A percentile compares a stretch with the other conserved stretches of the same genome.
Conservation (phyloP, 2,888 invertebrate species). For the Lasiommata megera region DNA sequence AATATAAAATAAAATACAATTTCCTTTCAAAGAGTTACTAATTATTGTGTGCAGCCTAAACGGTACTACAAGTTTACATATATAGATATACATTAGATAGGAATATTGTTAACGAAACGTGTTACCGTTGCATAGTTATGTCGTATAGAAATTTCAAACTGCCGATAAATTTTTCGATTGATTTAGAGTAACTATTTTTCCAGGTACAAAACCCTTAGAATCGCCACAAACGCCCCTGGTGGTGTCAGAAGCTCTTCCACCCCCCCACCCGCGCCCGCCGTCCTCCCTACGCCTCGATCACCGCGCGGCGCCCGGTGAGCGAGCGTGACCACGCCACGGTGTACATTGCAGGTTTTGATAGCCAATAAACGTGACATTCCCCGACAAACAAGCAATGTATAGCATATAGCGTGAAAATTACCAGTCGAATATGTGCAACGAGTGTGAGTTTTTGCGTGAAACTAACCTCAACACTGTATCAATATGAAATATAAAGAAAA, state of each 20-base stretch:
- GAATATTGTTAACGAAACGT: no score
- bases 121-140: no score
- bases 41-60: no score
- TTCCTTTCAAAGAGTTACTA: no score
- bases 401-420: constrained; percentile 18
- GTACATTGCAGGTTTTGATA: constrained; percentile 68
- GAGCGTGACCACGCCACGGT: constrained; percentile 67
- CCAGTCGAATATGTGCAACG: constrained; percentile 13
- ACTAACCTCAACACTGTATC: not conserved
- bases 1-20: no score
- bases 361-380: constrained; percentile 60
- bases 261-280: constrained; percentile 73
- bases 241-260: constrained; percentile 72
- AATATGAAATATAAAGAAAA: no score
- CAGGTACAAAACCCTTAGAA: constrained; percentile 88
- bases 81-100: no score
- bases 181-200: not conserved
- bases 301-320: constrained; percentile 80
- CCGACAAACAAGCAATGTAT: constrained; percentile 29
- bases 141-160: no score
- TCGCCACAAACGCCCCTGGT: constrained; percentile 91
- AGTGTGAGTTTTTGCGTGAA: not conserved
- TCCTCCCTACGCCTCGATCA: constrained; percentile 79
- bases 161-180: no score
- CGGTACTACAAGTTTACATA: no score